Evolutionary conservation across 1,140 invertebrate species (phyloP), one percentile per base, ranked within the genome.

Genomic region (Drosophila tropicalis): DNA sequence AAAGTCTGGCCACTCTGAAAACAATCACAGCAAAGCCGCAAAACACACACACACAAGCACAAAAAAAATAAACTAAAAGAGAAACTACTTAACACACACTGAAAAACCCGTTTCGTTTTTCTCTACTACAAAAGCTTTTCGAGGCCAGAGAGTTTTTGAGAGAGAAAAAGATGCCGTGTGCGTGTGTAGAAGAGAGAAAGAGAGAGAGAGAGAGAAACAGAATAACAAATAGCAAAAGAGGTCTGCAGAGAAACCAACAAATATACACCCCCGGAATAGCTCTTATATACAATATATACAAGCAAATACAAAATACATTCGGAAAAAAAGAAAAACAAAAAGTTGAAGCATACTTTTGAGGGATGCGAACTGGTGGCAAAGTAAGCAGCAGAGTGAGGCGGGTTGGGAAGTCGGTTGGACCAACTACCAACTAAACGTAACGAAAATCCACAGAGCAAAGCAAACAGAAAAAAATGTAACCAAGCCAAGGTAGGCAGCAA

Each of bases 81-180:
- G 60, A 78, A 56, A 56, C 44, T 68, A 56, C 44, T 68, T 68
- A 81, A 60, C 67, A 85, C 56, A 47, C 70, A 71, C 36, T 22
- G 25, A 19, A 15, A 67, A 36, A 60, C 57, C 57, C 56, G 34
- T 17, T 56, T 81, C 84, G 58, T 72, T 77, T 83, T 87, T 87
- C 84, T 87, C 83, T 89, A 87, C 83, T 89, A 89, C 84, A 77
- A 89, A 87, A 87, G 84, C 83, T 87, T 76, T 89, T 62, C 22
- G 44, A 58, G 60, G 22, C 12, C 69, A 60, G 51, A 58, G 67
- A 76, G 67, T 15, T 47, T 47, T 1, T 6, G 44, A 63, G 10
- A 56, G 39, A 19, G 36, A 44, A 5, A 60, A 3, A 32, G 62
- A 57, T 51, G 17, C 51, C 25, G 5, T 5, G 0, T 29, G 29